Conservation (phyloP, 2,113 vertebrate species). For the Sceloporus tristichus region DNA sequence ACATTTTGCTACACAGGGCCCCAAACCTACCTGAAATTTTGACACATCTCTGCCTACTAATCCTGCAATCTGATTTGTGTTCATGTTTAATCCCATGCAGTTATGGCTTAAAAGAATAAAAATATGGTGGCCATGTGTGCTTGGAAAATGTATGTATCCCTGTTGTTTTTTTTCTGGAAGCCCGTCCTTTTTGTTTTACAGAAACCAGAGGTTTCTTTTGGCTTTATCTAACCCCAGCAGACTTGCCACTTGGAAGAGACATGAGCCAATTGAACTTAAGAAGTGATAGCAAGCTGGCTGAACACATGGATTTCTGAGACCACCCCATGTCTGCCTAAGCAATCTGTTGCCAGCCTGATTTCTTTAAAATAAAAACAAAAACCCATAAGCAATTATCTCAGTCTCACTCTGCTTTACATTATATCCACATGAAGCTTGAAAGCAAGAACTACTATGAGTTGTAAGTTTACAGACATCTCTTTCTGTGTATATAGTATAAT, state of each 20-base stretch:
- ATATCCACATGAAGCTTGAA: conserved; percentile 63
- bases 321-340: conserved; percentile 56
- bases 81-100: conserved; percentile 26
- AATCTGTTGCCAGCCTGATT: conserved; percentile 61
- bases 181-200: conserved; percentile 34
- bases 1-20: conserved; percentile 13
- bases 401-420: conserved; percentile 54
- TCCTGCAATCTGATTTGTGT: conserved; percentile 23
- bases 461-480: conserved; percentile 31
- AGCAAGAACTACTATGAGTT: conserved; percentile 40
- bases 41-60: conserved; percentile 29
- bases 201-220: not conserved
- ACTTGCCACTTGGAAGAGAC: conserved; percentile 38
- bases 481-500: conserved; percentile 2
- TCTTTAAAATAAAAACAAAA: conserved; percentile 54
- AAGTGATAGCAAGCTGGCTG: conserved; percentile 43
- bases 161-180: not conserved
- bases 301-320: conserved; percentile 24
- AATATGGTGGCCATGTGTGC: conserved; percentile 48
- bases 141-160: conserved; percentile 15
- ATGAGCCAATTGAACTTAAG: conserved; percentile 42
- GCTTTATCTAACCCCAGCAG: conserved; percentile 24
- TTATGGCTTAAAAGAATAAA: not conserved
- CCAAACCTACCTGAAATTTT: not conserved
- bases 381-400: conserved; percentile 27